phyloP scores from a whole-genome alignment of 35 echinoderm and acorn worm genomes.

The Nesometra sesokonis region DNA sequence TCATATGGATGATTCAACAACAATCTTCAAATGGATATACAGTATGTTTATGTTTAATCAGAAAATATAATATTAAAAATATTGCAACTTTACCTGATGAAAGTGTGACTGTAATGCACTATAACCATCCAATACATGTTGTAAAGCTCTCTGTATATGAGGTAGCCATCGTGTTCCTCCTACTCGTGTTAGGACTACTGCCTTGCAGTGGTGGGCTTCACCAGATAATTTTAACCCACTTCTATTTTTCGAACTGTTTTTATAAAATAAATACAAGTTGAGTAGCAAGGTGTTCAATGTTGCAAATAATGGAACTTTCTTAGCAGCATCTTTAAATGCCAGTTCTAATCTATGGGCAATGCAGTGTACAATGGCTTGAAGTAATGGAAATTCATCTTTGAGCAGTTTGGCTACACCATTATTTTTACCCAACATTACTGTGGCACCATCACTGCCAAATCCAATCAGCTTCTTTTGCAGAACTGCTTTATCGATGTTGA shows the following conservation, averaged over 20 bases:
- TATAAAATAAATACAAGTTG: slow-evolving; percentile 42
- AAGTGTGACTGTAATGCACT: not conserved
- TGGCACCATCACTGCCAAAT: slow-evolving; percentile 18
- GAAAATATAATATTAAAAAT: no score
- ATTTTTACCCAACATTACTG: not conserved
- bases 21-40: no score
- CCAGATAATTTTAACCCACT: not conserved
- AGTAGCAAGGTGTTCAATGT: slow-evolving; percentile 11
- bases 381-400: not conserved
- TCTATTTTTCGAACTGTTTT: not conserved
- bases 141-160: not conserved
- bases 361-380: slow-evolving; percentile 28
- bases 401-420: not conserved
- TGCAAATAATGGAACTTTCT: not conserved
- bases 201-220: not conserved
- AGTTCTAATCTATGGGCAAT: slow-evolving; percentile 6
- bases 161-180: not conserved
- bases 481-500: not conserved
- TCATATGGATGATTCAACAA: no score
- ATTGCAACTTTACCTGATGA: not conserved
- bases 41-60: no score
- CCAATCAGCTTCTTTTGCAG: slow-evolving; percentile 22
- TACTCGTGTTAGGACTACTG: not conserved
- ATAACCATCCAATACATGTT: not conserved
- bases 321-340: not conserved